A percentile compares a stretch with the other conserved stretches of the same genome.
These are phyloP conservation scores for Meteorus cinctellus DNA, from an alignment of 2,888 invertebrate species.

Conservation along the genomic window DNA sequence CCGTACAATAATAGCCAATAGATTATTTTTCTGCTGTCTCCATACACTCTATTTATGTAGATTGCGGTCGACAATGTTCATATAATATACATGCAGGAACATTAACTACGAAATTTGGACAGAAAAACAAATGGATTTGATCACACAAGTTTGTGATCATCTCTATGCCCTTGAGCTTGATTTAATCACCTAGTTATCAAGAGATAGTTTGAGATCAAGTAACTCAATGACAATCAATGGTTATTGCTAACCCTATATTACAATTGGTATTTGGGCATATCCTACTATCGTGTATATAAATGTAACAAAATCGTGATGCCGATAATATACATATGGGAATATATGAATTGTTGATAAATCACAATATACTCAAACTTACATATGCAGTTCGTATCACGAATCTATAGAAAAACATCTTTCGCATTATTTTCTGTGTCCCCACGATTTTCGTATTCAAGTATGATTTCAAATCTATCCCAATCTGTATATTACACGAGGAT, in stretches of 20 bases:
- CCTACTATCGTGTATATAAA: constrained; percentile 45
- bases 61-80: constrained; percentile 38
- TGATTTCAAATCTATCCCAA: constrained; percentile 53
- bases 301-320: constrained; percentile 44
- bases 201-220: background rate
- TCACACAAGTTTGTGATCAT: background rate
- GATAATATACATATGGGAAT: constrained; percentile 56
- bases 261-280: constrained; percentile 50
- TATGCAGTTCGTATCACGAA: background rate
- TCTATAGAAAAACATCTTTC: constrained; percentile 7
- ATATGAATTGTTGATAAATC: constrained; percentile 54
- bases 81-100: constrained; percentile 50
- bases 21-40: constrained; percentile 62
- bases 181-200: background rate
- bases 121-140: constrained; percentile 39
- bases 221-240: background rate
- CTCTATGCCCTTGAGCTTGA: background rate
- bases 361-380: background rate
- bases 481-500: constrained; percentile 62
- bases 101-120: constrained; percentile 52
- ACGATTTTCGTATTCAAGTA: background rate
- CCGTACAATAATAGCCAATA: constrained; percentile 56
- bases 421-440: background rate
- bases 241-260: constrained; percentile 4
- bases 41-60: constrained; percentile 33